These are phyloP conservation scores for Megaleporinus macrocephalus DNA, from an alignment of 2,113 vertebrate genomes.

Conservation along the genomic window DNA sequence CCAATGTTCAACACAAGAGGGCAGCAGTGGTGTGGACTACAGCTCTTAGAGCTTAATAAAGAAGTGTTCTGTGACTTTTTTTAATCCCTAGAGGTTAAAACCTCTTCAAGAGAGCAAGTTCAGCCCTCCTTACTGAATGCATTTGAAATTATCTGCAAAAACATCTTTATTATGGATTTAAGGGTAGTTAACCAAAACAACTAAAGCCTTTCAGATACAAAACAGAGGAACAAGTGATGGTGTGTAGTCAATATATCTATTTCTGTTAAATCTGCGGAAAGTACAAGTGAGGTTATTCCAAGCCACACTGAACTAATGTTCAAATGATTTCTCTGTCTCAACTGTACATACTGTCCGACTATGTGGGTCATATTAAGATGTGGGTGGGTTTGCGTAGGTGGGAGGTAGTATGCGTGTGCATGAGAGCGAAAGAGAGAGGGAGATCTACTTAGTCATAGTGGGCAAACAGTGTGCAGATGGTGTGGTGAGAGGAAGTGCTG, in stretches of 20 bases:
- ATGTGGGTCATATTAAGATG: not conserved
- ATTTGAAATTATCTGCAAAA: not conserved
- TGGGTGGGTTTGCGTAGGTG: not conserved
- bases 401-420: not conserved
- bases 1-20: not conserved
- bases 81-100: not conserved
- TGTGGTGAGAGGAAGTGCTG: slow-evolving; percentile 53
- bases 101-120: not conserved
- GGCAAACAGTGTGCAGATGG: slow-evolving; percentile 47
- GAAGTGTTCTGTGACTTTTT: not conserved
- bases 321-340: not conserved
- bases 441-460: slow-evolving; percentile 9
- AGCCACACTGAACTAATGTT: too few species aligned
- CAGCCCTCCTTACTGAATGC: not conserved
- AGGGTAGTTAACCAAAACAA: too few species aligned
- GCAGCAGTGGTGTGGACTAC: not conserved
- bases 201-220: not conserved
- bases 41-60: not conserved
- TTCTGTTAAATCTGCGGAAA: not conserved
- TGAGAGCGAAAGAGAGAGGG: not conserved
- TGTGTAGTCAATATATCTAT: not conserved
- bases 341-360: not conserved
- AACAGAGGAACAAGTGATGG: not conserved
- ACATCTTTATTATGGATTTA: too few species aligned
- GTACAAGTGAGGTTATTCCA: not conserved